Conservation (phyloP, 1,140 invertebrate genomes). For the Pararge aegeria region DNA sequence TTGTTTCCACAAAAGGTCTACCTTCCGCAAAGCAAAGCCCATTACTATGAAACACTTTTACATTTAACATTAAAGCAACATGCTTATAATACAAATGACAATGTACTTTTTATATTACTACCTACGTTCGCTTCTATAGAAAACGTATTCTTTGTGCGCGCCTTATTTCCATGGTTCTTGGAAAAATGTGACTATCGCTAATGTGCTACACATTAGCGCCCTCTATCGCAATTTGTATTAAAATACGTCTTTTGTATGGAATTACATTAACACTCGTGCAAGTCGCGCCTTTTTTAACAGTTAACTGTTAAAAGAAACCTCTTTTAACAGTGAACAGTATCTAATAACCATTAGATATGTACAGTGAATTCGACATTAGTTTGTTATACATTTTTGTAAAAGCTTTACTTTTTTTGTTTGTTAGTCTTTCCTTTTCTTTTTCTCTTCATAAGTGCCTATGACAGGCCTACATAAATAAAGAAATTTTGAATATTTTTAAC, state of each 20-base stretch:
- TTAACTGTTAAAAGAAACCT: no score
- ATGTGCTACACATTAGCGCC: background rate
- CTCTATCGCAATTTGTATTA: background rate
- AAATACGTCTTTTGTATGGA: background rate
- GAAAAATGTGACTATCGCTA: background rate
- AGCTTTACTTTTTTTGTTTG: no score
- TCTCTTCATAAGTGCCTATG: no score
- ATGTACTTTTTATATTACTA: background rate
- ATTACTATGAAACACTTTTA: background rate
- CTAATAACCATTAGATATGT: no score
- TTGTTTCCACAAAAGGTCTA: no score
- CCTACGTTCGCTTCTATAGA: background rate
- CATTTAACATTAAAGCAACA: background rate
- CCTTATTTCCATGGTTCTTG: constrained; percentile 1
- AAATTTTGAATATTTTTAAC: no score
- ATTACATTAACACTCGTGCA: background rate
- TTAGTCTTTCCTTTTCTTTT: no score
- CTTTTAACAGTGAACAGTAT: no score
- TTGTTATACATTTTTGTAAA: no score
- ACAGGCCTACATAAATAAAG: no score
- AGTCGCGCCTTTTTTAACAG: no score
- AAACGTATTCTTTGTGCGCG: constrained; percentile 2
- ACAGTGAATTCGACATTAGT: no score
- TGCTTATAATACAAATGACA: background rate
- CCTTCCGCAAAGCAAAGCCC: background rate